Base-by-base conservation (phyloP, 2,113 vertebrate species). In the Regulus satrapa region DNA sequence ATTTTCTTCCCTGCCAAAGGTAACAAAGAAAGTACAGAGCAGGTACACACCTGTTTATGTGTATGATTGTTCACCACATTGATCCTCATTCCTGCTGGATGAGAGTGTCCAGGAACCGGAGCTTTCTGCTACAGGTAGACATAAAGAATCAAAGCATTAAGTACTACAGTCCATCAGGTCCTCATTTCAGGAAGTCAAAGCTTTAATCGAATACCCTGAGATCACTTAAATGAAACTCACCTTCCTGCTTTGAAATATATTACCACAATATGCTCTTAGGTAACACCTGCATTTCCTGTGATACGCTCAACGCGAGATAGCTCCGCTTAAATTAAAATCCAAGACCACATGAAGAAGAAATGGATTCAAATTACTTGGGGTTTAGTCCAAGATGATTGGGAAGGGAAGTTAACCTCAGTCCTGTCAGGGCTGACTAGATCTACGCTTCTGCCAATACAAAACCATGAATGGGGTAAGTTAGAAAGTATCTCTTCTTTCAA, bases 31-130 rank as follows among this genome's bases (percentile, higher is more conserved):
- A 69, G 28, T 29, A 63, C 6, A 56, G 82, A 72, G 63, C 23
- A 40, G 31, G 7, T 49, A 91, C 79, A 16, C 81, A 98, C 98
- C 98, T 98, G 97, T 97, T 97, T 98, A 43, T 96, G 95, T 28
- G 97, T 98, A 85, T 98, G 97, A 88, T 97, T 98, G 92, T 98
- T 98, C 95, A 98, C 97, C 25, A 98, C 98, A 29, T 98, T 98
- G 97, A 98, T 98, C 95, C 97, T 98, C 98, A 98, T 98, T 95
- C 98, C 98, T 69, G 98, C 95, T 61, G 98, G 95, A 69, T 98
- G 96, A 77, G 97, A 55, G 36, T 98, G 97, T 69, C 96, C 91
- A n/a, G 98, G 94, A 71, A 92, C 89, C 51, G 94, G 51, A 76
- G 97, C 85, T 80, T 98, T 98, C 92, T 98, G 98, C 97, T 98